A percentile compares a stretch with the other conserved stretches of the same genome.
Evolutionary conservation across 2,888 invertebrate genomes (phyloP).

Genomic region (Boloria euphrosyne): DNA sequence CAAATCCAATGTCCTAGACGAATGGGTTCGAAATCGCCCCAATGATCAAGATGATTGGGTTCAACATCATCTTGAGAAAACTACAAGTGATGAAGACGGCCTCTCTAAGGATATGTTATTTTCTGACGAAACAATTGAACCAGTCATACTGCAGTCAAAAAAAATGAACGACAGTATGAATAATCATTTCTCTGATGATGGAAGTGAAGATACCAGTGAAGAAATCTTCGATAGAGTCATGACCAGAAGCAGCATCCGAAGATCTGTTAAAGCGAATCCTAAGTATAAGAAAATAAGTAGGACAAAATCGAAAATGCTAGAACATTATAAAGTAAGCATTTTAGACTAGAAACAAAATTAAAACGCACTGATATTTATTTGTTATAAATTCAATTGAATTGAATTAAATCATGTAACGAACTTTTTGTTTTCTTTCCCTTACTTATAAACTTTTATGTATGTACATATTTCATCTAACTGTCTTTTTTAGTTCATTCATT

Average conservation of each 20-base stretch:
- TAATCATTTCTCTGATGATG: slow-evolving; percentile 77
- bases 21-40: too few relatives aligned
- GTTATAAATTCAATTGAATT: slow-evolving; percentile 38
- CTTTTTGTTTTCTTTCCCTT: slow-evolving; percentile 15
- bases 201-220: slow-evolving; percentile 77
- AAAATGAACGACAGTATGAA: slow-evolving; percentile 76
- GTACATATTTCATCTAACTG: too few relatives aligned
- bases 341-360: slow-evolving; percentile 52
- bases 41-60: too few relatives aligned
- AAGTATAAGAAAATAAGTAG: slow-evolving; percentile 78
- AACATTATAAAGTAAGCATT: slow-evolving; percentile 75
- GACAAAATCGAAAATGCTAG: slow-evolving; percentile 72
- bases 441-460: background rate
- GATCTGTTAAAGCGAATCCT: slow-evolving; percentile 77
- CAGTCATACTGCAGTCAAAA: slow-evolving; percentile 63
- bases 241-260: slow-evolving; percentile 71
- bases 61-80: slow-evolving; percentile 49
- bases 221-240: slow-evolving; percentile 76
- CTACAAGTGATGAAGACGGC: slow-evolving; percentile 69
- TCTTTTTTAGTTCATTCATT: too few relatives aligned
- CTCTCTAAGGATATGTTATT: slow-evolving; percentile 57
- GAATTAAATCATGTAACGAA: slow-evolving; percentile 36
- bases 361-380: slow-evolving; percentile 35
- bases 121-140: slow-evolving; percentile 61
- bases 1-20: too few relatives aligned